A percentile compares a stretch with the other conserved stretches of the same genome.
Evolutionary conservation across 1,140 invertebrate genomes (phyloP).

Genomic region (Eciton burchellii): DNA sequence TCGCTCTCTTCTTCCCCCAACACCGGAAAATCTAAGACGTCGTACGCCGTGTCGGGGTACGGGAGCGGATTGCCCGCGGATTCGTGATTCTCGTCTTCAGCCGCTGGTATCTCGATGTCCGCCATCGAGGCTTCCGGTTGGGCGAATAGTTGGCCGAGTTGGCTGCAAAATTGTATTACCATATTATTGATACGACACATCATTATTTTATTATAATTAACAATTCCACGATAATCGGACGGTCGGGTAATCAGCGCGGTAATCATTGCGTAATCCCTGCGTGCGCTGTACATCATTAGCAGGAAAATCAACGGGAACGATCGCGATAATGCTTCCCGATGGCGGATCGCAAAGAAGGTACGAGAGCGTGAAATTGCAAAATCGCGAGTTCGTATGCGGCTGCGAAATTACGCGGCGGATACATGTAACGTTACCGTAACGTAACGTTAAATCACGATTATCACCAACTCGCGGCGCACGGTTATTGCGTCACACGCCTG

Average conservation of each 20-base stretch:
- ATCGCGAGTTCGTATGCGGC: no score
- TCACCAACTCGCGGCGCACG: neutral
- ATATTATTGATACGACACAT: slow-evolving; percentile 23
- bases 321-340: slow-evolving; percentile 12
- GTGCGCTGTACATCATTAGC: neutral
- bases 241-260: slow-evolving; percentile 42
- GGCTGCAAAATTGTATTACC: slow-evolving; percentile 16
- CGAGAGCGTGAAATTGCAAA: neutral
- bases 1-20: neutral
- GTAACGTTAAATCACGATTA: slow-evolving; percentile 37
- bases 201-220: slow-evolving; percentile 29
- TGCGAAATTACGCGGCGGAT: slow-evolving; percentile 6
- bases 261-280: slow-evolving; percentile 16
- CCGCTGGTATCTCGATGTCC: neutral
- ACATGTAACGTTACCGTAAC: slow-evolving; percentile 3
- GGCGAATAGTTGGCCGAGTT: neutral
- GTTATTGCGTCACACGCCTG: neutral
- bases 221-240: slow-evolving; percentile 47
- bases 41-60: neutral
- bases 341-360: neutral
- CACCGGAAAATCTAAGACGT: slow-evolving; percentile 15
- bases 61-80: neutral
- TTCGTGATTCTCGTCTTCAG: slow-evolving; percentile 8
- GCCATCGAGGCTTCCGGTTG: neutral
- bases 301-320: neutral